Percentiles rank a stretch among this genome's conserved stretches.
phyloP scores from a whole-genome alignment of 1,140 invertebrate species.

The Drosophila sucinea region DNA sequence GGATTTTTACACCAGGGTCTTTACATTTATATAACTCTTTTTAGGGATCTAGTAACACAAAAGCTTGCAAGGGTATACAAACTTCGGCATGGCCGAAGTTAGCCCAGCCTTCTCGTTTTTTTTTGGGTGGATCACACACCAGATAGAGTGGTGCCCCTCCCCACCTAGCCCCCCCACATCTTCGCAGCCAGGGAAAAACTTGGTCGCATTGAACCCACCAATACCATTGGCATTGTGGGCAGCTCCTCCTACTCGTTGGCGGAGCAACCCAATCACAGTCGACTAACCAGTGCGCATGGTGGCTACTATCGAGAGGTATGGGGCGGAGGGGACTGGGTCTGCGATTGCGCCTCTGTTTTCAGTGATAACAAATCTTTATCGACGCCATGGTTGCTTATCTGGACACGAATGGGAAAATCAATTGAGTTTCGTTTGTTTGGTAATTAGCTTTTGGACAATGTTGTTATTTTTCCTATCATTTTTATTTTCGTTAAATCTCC shows the following conservation, averaged over 20 bases:
- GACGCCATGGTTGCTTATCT: slow-evolving; percentile 76
- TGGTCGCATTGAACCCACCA: slow-evolving; percentile 32
- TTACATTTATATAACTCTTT: too few species aligned
- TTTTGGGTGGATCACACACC: slow-evolving; percentile 31
- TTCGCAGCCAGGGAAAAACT: neutral
- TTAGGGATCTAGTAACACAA: too few species aligned
- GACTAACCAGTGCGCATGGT: slow-evolving; percentile 70
- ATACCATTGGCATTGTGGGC: slow-evolving; percentile 44
- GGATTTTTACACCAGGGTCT: too few species aligned
- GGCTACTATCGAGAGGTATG: slow-evolving; percentile 1
- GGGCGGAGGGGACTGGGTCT: slow-evolving; percentile 21
- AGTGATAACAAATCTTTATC: slow-evolving; percentile 83
- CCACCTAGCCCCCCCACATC: slow-evolving; percentile 2
- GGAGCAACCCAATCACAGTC: slow-evolving; percentile 71
- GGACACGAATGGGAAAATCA: slow-evolving; percentile 67
- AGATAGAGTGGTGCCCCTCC: neutral
- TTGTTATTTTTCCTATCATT: slow-evolving; percentile 43
- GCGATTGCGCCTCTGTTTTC: slow-evolving; percentile 79
- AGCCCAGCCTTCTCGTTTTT: too few species aligned
- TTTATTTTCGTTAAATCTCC: slow-evolving; percentile 40
- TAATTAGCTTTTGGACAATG: slow-evolving; percentile 78
- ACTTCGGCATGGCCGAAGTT: too few species aligned
- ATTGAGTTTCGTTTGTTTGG: slow-evolving; percentile 73
- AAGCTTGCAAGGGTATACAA: too few species aligned
- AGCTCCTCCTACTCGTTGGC: slow-evolving; percentile 65